phyloP scores from a whole-genome alignment of 2,888 invertebrate genomes.

The Drosophila phalerata region DNA sequence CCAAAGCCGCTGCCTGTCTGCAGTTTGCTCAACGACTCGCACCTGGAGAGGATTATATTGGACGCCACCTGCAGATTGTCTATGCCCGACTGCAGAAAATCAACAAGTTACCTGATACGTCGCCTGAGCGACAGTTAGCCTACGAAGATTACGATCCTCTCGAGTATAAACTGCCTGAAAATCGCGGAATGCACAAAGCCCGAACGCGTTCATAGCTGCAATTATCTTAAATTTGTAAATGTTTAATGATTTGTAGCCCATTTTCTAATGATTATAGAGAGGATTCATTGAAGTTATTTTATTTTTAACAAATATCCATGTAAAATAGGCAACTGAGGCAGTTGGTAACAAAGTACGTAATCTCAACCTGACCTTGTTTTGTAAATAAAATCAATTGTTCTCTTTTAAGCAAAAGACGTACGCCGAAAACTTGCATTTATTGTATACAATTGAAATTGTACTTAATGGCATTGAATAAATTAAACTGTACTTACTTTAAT shows the following conservation, averaged over 20 bases:
- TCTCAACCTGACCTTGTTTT: constrained; percentile 49
- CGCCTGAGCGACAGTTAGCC: constrained; percentile 83
- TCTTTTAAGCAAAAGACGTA: constrained; percentile 33
- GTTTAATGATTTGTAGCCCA: neutral
- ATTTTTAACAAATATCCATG: constrained; percentile 3
- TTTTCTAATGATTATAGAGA: neutral
- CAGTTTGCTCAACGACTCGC: constrained; percentile 92
- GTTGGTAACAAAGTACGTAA: constrained; percentile 53
- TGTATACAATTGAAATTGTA: constrained; percentile 52
- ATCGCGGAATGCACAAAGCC: constrained; percentile 45
- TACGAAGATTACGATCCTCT: constrained; percentile 84
- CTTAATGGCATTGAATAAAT: constrained; percentile 52
- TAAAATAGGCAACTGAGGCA: constrained; percentile 8
- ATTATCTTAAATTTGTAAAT: constrained; percentile 16
- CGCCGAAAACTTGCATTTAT: constrained; percentile 54
- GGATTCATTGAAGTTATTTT: neutral
- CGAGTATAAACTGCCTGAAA: constrained; percentile 76
- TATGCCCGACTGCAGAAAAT: constrained; percentile 82
- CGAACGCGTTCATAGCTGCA: constrained; percentile 62
- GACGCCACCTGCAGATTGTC: constrained; percentile 95
- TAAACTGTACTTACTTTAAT: constrained; percentile 53
- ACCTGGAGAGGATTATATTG: constrained; percentile 96
- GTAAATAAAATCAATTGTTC: constrained; percentile 58
- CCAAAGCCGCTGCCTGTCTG: constrained; percentile 94
- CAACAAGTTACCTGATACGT: constrained; percentile 81